A percentile compares a stretch with the other conserved stretches of the same genome.
Evolutionary conservation across 2,797 vertebrate genomes (phyloP).

Genomic region (Allobates femoralis): DNA sequence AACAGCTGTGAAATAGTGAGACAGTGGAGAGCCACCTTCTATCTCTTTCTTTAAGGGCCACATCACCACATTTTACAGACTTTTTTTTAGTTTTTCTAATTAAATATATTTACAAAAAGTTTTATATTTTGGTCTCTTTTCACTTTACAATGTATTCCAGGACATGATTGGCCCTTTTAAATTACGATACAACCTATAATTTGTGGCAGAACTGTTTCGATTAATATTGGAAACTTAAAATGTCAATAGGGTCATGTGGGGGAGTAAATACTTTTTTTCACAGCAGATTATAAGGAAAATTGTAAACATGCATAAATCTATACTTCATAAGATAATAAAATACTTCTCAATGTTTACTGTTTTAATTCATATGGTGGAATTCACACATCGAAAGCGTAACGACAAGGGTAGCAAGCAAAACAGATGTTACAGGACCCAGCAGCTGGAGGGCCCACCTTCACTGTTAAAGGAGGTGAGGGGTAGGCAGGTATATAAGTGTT

Average conservation of each 20-base stretch:
- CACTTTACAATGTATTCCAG: too few species aligned
- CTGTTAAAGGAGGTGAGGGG: not conserved
- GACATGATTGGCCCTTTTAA: too few species aligned
- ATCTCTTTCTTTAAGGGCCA: too few species aligned
- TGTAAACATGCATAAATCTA: not conserved
- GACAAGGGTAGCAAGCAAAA: not conserved
- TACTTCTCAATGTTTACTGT: not conserved
- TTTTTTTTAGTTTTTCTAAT: too few species aligned
- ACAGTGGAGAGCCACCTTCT: too few species aligned
- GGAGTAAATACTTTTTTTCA: not conserved
- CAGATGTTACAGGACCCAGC: slow-evolving; percentile 11
- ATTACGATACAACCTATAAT: too few species aligned
- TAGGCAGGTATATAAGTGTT: not conserved
- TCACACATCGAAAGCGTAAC: not conserved
- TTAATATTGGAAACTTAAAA: not conserved
- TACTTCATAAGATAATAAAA: not conserved
- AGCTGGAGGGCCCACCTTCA: not conserved
- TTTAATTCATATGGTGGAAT: not conserved
- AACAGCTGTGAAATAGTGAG: too few species aligned
- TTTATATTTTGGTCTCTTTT: too few species aligned
- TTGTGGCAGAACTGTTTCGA: not conserved
- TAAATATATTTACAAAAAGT: too few species aligned
- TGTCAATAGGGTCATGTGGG: not conserved
- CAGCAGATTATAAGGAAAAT: not conserved
- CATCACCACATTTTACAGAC: too few species aligned